Percentiles rank a stretch among this genome's conserved stretches.
Evolutionary conservation across 2,888 invertebrate species (phyloP).

Genomic region (Cerastis rubricosa): DNA sequence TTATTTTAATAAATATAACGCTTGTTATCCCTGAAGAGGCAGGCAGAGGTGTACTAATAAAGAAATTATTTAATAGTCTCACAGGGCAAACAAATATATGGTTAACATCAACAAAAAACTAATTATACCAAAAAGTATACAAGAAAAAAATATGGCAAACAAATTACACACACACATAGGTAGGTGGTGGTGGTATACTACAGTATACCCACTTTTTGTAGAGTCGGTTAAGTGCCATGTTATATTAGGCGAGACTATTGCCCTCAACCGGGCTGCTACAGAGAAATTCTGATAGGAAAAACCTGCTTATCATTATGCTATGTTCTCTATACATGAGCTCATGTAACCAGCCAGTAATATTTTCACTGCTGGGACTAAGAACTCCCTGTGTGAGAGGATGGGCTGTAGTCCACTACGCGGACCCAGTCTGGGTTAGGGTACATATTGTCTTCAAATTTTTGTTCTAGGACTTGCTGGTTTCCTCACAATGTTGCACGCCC

Average conservation of each 20-base stretch:
- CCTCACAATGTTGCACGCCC: neutral
- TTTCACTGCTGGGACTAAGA: neutral
- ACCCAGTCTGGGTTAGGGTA: neutral
- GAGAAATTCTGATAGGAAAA: neutral
- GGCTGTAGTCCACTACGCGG: too few species aligned
- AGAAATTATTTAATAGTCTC: too few species aligned
- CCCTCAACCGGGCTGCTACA: neutral
- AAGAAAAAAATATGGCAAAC: too few species aligned
- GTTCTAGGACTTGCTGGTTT: neutral
- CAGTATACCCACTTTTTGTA: neutral
- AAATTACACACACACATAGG: too few species aligned
- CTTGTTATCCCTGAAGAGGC: neutral
- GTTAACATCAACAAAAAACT: too few species aligned
- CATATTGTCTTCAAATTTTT: neutral
- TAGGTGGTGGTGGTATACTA: too few species aligned
- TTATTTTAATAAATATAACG: slow-evolving; percentile 27
- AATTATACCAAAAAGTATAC: too few species aligned
- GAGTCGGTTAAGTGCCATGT: neutral
- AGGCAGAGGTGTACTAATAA: neutral
- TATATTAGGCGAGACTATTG: neutral
- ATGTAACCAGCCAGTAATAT: neutral
- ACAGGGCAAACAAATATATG: too few species aligned
- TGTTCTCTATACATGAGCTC: neutral
- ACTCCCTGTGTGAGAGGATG: neutral
- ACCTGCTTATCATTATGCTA: neutral